Evolutionary conservation across 2,113 vertebrate species (phyloP), one percentile per base, ranked within the genome.

Genomic region (Corapipo altera): DNA sequence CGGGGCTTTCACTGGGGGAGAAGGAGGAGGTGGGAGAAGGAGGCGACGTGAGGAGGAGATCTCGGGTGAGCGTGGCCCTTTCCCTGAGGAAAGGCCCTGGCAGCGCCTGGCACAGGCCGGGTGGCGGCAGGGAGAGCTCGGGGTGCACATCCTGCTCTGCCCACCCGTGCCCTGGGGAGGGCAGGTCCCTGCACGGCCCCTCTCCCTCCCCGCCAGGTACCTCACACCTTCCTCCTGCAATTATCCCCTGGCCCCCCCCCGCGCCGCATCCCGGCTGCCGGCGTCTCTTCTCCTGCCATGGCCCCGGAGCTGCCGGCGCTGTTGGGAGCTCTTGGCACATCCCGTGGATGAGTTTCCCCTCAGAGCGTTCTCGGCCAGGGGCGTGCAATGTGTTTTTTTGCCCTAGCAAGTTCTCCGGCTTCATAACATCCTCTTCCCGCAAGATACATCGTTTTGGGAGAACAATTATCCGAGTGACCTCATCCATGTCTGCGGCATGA

Each of bases 401-500:
- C 93, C 95, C 79, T 35, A 12, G 94, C 94, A 94, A 96, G 95
- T 97, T 85, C 84, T 30, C 83, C 69, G 5, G 78, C 91, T 96
- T 66, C 76, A 64, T 54, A 96, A 96, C 95, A 95, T 96, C 96
- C 92, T 96, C 88, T 96, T 65, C 93, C 96, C 91, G 86, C 92
- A 76, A 93, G 96, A 95, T 15, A 35, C 76, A 65, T 55, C 91
- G 3, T 91, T 92, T 81, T 5, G 93, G 92, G 96, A 95, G 94
- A 88, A 92, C 92, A 89, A 96, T 96, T 96, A 96, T 28, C 9
- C 1, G 0, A 7, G 69, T 96, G 96, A 97, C 93, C 83, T 97
- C 96, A 97, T 37, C 91, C 96, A 39, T 94, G 96, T 95, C 96
- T 96, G 89, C 12, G 32, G 83, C 93, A 96, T 97, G 96, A 97